Conservation (phyloP, 2,113 vertebrate species). For the Toxostoma redivivum region DNA sequence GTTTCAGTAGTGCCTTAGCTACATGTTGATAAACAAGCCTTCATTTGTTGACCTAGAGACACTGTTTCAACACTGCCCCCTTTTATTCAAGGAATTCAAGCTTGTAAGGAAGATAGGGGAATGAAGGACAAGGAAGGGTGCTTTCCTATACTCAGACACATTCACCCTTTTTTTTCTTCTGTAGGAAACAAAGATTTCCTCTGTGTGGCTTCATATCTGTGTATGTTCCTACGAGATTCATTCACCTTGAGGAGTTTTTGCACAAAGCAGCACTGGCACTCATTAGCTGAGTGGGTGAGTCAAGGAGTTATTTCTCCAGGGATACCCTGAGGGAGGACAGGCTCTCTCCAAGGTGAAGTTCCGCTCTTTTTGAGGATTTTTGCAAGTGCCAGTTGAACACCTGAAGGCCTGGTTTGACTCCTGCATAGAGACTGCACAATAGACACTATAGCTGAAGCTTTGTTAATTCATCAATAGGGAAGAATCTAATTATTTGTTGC, state of each 20-base stretch:
- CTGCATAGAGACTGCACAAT: background rate
- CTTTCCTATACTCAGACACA: background rate
- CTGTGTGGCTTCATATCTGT: background rate
- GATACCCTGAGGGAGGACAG: background rate
- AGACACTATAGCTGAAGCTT: background rate
- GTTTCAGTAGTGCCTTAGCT: conserved; percentile 29
- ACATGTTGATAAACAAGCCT: conserved; percentile 12
- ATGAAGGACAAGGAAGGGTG: background rate
- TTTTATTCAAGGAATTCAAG: background rate
- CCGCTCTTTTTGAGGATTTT: background rate
- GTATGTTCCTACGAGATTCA: background rate
- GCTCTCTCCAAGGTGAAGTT: background rate
- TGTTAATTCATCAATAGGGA: conserved; percentile 10
- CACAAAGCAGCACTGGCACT: background rate
- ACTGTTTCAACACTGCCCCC: background rate
- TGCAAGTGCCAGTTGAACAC: background rate
- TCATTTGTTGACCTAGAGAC: background rate
- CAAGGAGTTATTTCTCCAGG: background rate
- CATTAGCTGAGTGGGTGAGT: background rate
- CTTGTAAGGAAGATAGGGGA: background rate
- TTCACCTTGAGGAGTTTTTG: conserved; percentile 26
- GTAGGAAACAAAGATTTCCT: background rate
- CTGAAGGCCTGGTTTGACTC: background rate
- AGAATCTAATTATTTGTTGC: conserved; percentile 38
- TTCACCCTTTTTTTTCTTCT: background rate